Percentiles rank a stretch among this genome's conserved stretches.
Evolutionary conservation across 2,888 invertebrate genomes (phyloP).

Genomic region (Phytoseiulus persimilis): DNA sequence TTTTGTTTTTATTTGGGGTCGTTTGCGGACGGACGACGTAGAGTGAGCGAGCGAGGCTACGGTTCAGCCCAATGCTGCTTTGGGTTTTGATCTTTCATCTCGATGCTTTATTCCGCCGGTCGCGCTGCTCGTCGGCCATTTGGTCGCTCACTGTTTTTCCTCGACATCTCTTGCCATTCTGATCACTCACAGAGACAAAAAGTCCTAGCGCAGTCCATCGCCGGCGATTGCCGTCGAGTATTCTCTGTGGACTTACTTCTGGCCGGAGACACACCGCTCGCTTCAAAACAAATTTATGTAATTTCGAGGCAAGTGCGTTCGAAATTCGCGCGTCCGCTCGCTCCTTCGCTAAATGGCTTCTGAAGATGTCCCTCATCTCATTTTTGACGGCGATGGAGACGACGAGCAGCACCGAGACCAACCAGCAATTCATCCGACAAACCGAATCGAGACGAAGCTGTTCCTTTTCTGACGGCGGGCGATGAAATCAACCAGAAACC

Average conservation of each 20-base stretch:
- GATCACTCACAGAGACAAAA: background rate
- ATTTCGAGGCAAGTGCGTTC: background rate
- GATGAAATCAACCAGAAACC: background rate
- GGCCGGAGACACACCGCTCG: background rate
- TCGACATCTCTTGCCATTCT: background rate
- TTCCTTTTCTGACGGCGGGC: background rate
- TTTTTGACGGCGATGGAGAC: background rate
- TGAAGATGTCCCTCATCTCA: background rate
- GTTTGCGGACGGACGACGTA: background rate
- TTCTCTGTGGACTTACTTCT: background rate
- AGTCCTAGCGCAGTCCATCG: background rate
- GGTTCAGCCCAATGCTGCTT: background rate
- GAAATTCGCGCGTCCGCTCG: background rate
- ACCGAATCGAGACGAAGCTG: background rate
- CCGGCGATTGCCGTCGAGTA: background rate
- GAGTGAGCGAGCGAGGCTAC: background rate
- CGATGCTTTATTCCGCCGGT: background rate
- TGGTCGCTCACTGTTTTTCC: background rate
- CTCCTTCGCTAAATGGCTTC: background rate
- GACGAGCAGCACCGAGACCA: background rate
- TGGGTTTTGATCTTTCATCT: background rate
- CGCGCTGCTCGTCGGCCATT: background rate
- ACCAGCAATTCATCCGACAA: background rate
- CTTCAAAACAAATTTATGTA: background rate
- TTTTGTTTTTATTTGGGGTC: background rate